Evolutionary conservation across 1,140 invertebrate genomes (phyloP).

Genomic region (Trachymyrmex septentrionalis): DNA sequence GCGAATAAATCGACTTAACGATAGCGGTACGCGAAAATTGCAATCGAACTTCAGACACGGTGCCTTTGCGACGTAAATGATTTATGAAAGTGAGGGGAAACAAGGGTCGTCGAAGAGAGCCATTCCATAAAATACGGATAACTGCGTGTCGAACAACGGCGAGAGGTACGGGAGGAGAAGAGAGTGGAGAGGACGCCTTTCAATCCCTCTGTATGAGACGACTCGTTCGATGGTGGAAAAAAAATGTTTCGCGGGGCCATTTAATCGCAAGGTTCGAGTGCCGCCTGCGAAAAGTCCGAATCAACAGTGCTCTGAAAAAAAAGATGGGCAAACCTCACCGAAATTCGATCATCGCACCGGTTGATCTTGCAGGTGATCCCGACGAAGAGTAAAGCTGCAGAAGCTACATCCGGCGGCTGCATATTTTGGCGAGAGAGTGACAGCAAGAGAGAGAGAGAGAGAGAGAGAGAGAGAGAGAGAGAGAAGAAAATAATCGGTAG

Average conservation of each 20-base stretch:
- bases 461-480: not conserved
- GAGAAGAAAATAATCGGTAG: conserved; percentile 16
- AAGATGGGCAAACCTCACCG: conserved; percentile 12
- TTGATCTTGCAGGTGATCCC: conserved; percentile 49
- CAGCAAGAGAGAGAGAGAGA: not conserved
- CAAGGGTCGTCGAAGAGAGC: conserved; percentile 23
- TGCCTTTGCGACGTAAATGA: conserved; percentile 47
- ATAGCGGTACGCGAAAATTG: conserved; percentile 36
- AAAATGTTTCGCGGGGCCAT: conserved; percentile 40
- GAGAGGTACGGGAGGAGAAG: not conserved
- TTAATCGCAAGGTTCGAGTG: conserved; percentile 55
- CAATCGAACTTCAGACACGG: conserved; percentile 44
- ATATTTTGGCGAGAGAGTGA: not conserved
- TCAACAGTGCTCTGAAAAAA: conserved; percentile 25
- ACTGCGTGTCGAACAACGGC: conserved; percentile 47
- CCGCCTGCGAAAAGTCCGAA: conserved; percentile 28
- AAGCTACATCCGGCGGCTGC: not conserved
- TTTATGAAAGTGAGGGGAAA: conserved; percentile 57
- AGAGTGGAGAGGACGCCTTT: conserved; percentile 28
- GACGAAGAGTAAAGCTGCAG: conserved; percentile 4
- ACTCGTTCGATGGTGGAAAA: conserved; percentile 45
- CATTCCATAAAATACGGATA: conserved; percentile 59
- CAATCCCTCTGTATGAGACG: conserved; percentile 54
- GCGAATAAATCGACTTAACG: conserved; percentile 29
- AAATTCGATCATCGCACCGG: conserved; percentile 29